phyloP scores from a whole-genome alignment of 2,888 invertebrate genomes.

The Euplagia quadripunctaria region DNA sequence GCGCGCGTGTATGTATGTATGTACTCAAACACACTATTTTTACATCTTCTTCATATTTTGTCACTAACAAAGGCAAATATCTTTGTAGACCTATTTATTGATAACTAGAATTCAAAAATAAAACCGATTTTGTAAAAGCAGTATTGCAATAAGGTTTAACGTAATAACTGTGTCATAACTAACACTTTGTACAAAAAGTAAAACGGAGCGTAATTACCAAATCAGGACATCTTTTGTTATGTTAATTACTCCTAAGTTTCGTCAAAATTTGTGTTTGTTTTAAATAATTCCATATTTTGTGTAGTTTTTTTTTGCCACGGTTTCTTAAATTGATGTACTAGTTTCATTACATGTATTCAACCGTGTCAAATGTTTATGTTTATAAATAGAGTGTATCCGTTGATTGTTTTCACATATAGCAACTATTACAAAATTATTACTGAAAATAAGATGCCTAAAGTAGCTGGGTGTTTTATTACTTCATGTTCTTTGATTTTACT shows the following conservation, averaged over 20 bases:
- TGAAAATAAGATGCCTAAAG: neutral
- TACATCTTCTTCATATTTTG: too few species aligned
- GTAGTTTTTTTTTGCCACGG: slow-evolving; percentile 8
- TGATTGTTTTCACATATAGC: neutral
- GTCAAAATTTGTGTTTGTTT: slow-evolving; percentile 32
- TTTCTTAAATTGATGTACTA: slow-evolving; percentile 5
- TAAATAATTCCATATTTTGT: neutral
- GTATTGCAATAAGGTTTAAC: slow-evolving; percentile 5
- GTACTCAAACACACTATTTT: too few species aligned
- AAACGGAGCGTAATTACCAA: slow-evolving; percentile 50
- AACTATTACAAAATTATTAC: neutral
- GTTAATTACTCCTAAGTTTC: slow-evolving; percentile 49
- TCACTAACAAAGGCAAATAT: too few species aligned
- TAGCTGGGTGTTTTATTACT: neutral
- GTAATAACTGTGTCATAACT: slow-evolving; percentile 24
- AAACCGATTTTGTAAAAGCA: neutral
- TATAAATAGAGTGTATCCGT: neutral
- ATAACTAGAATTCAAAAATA: neutral
- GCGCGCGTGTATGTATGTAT: too few species aligned
- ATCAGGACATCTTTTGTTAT: slow-evolving; percentile 56
- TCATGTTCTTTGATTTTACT: too few species aligned
- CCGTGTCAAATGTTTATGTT: neutral
- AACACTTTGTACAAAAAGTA: slow-evolving; percentile 17
- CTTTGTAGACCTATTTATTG: neutral
- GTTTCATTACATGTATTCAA: neutral